Evolutionary conservation across 2,113 vertebrate genomes (phyloP).

Genomic region (Aix galericulata): DNA sequence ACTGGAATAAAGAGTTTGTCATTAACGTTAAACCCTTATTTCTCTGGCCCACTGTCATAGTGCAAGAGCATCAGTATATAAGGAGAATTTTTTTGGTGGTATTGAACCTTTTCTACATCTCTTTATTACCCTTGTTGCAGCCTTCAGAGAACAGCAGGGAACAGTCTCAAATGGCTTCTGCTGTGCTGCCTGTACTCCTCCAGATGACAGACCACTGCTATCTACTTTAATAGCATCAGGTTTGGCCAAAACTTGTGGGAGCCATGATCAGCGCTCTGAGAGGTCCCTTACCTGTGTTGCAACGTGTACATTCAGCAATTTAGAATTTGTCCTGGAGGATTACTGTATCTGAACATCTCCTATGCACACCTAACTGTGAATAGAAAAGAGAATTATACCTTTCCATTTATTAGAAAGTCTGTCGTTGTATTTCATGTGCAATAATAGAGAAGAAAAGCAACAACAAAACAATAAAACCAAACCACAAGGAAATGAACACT

Average conservation of each 20-base stretch:
- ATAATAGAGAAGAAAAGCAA: fast-evolving
- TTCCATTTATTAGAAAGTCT: neutral
- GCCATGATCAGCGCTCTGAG: neutral
- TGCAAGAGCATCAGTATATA: neutral
- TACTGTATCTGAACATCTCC: neutral
- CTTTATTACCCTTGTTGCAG: neutral
- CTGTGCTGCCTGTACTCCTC: neutral
- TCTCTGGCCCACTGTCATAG: neutral
- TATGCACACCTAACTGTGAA: neutral
- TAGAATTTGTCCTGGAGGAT: neutral
- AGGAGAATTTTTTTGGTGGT: neutral
- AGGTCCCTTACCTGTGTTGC: neutral
- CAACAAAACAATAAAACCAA: neutral
- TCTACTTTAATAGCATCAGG: neutral
- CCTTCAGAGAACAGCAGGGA: neutral
- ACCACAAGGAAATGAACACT: neutral
- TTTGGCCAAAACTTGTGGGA: neutral
- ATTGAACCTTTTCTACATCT: neutral
- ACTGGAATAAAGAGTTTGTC: neutral
- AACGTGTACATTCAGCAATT: neutral
- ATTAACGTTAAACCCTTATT: neutral
- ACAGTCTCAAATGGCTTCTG: neutral
- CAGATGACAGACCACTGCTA: neutral
- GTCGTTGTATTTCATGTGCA: neutral
- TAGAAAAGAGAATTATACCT: neutral